These are phyloP conservation scores for Agelaius tricolor DNA, from an alignment of 2,113 vertebrate genomes.

Conservation along the genomic window DNA sequence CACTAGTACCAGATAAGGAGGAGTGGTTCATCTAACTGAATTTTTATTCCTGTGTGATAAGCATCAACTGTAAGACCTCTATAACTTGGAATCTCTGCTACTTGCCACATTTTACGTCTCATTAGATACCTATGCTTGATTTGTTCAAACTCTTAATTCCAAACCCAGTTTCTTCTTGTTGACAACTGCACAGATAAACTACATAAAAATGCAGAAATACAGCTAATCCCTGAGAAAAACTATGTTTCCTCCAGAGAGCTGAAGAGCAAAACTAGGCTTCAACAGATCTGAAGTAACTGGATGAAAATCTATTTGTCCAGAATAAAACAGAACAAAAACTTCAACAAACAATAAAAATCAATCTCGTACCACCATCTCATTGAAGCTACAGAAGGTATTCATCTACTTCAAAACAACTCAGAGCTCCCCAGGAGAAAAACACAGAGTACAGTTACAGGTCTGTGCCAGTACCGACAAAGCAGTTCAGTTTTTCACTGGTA, in stretches of 20 bases:
- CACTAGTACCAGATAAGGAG: neutral
- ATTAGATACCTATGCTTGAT: neutral
- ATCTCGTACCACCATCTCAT: neutral
- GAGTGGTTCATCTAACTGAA: neutral
- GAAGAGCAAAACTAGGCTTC: neutral
- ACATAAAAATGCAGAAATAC: neutral
- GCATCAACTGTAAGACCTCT: neutral
- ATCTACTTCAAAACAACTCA: neutral
- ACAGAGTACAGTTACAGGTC: neutral
- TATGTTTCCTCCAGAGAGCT: neutral
- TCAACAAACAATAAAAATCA: neutral
- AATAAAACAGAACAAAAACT: neutral
- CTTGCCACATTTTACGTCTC: neutral
- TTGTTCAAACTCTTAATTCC: neutral
- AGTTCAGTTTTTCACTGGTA: neutral
- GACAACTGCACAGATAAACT: neutral
- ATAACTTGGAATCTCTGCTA: neutral
- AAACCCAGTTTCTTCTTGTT: neutral
- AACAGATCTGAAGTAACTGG: neutral
- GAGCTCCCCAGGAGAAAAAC: neutral
- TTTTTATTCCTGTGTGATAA: neutral
- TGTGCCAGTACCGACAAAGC: neutral
- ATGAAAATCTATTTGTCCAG: neutral
- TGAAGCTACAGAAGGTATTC: neutral
- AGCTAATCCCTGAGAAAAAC: neutral